Evolutionary conservation across 1,140 invertebrate species (phyloP), one percentile per base, ranked within the genome.

Genomic region (Lordiphosa stackelbergi): DNA sequence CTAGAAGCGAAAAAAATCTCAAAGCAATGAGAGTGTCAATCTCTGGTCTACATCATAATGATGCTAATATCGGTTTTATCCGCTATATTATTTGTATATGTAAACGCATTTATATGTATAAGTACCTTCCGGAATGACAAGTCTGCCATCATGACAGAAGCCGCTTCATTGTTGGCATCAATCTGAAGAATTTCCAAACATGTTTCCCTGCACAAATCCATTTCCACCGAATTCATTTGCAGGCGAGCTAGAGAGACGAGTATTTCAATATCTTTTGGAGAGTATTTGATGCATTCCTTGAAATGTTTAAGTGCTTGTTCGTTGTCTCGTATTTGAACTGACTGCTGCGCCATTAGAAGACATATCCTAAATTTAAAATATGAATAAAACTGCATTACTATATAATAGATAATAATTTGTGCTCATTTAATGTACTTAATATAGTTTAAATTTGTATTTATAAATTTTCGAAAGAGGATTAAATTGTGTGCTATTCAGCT

Each of bases 141-240:
- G 89, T 99, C 97, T 9, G 97, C 97, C 92, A 98, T 93, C 93
- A 99, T 96, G 60, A 98, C 93, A 3, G 94, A 95, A 2, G 93
- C 92, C 86, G 93, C 92, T 88, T 98, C 95, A 88, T 98, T 97
- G 65, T 97, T 94, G 13, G 93, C 92, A 83, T 98, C 96, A 4
- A 93, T 91, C 63, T 93, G 93, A 10, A 98, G 88, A 11, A 99
- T 89, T 5, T 93, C 91, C 36, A 93, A 91, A 83, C 96, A 97
- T 3, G 94, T 95, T 73, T 96, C 93, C 62, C 97, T 93, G 84
- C 97, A 98, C 46, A 93, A 91, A 61, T 97, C 95, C 49, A 93
- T 88, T 72, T 93, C 91, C 71, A 93, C 94, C 65, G 93, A 93
- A 87, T 95, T 93, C 90, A 97, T 93, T 78, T 96, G 96, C 2